Evolutionary conservation across 2,113 vertebrate genomes (phyloP).

Genomic region (Brachypteracias leptosomus): DNA sequence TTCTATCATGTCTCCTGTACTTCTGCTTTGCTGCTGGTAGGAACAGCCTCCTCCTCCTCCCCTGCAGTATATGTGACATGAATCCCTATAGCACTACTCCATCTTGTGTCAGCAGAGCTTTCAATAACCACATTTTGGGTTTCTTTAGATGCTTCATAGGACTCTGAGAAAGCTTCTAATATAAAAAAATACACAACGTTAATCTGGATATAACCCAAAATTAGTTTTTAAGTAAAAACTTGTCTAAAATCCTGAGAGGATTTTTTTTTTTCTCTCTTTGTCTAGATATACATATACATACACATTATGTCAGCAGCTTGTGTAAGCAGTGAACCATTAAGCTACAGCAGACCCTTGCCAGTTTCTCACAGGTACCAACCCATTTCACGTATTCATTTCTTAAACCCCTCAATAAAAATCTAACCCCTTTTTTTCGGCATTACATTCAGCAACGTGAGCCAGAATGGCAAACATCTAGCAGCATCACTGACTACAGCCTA

Average conservation of each 20-base stretch:
- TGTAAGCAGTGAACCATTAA: not conserved
- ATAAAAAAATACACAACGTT: not conserved
- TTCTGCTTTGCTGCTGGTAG: not conserved
- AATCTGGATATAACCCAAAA: not conserved
- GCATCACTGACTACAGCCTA: not conserved
- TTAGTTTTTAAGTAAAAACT: not conserved
- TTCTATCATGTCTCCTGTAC: not conserved
- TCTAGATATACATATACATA: not conserved
- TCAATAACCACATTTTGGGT: not conserved
- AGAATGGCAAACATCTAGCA: not conserved
- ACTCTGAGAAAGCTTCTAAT: not conserved
- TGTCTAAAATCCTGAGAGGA: not conserved
- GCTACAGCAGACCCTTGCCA: not conserved
- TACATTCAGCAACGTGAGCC: not conserved
- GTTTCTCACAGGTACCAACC: not conserved
- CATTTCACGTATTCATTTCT: not conserved
- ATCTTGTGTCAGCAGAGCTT: not conserved
- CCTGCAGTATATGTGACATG: not conserved
- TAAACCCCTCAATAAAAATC: not conserved
- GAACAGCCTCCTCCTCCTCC: not conserved
- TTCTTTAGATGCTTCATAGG: not conserved
- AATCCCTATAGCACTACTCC: not conserved
- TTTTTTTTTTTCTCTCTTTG: not conserved
- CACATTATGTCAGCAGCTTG: not conserved
- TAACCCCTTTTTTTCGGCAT: not conserved